These are phyloP conservation scores for Ashinkailepas kermadecensis DNA, from an alignment of 2,888 invertebrate species.

Conservation along the genomic window DNA sequence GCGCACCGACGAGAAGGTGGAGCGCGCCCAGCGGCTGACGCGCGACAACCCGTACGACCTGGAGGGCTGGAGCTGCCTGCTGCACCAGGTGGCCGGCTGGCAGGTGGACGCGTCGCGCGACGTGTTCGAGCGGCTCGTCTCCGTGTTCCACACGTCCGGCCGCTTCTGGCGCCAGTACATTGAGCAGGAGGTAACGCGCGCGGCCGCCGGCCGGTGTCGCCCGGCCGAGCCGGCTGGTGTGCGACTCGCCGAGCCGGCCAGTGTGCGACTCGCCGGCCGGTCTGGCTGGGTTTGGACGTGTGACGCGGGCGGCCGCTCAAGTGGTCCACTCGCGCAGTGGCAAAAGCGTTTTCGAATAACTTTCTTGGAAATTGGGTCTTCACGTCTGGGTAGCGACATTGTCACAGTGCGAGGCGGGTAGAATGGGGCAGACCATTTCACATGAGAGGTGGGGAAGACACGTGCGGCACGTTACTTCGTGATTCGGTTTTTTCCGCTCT, in stretches of 20 bases:
- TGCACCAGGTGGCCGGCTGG: conserved; percentile 83
- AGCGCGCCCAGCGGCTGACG: conserved; percentile 32
- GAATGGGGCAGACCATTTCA: no score
- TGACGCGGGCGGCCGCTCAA: background rate
- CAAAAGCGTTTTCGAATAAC: no score
- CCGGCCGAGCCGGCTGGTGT: no score
- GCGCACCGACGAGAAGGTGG: conserved; percentile 29
- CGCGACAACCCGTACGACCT: conserved; percentile 86
- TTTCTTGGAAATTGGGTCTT: no score
- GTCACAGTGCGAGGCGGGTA: no score
- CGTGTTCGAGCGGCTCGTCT: conserved; percentile 88
- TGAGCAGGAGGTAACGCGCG: conserved; percentile 76
- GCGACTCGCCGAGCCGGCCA: no score
- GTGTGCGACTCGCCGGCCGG: no score
- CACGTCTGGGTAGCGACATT: no score
- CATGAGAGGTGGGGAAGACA: no score
- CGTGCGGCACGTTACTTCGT: no score
- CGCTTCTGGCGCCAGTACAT: conserved; percentile 99
- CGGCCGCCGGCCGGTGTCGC: background rate
- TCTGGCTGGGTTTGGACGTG: no score
- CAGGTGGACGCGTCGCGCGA: conserved; percentile 81
- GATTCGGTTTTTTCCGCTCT: no score
- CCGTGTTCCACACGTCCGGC: conserved; percentile 91
- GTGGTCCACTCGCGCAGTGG: background rate
- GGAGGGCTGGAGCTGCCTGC: conserved; percentile 94